phyloP scores from a whole-genome alignment of 1,140 invertebrate genomes.

The Portunus trituberculatus region DNA sequence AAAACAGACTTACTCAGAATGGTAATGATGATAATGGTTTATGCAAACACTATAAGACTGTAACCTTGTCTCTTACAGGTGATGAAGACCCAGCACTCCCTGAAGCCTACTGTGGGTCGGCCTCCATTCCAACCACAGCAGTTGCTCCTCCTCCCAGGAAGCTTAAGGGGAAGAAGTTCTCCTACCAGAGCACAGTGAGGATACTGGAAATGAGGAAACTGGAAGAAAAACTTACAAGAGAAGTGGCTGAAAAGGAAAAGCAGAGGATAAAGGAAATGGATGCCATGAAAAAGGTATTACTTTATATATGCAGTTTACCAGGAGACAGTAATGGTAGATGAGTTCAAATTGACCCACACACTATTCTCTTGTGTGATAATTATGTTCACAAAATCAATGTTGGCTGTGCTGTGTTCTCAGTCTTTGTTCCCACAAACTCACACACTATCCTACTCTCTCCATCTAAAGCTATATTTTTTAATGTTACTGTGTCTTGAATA shows the following conservation, averaged over 20 bases:
- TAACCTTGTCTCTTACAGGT: slow-evolving; percentile 27
- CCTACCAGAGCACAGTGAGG: slow-evolving; percentile 90
- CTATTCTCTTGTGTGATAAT: not conserved
- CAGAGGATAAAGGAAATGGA: slow-evolving; percentile 86
- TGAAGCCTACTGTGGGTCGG: slow-evolving; percentile 76
- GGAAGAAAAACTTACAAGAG: slow-evolving; percentile 87
- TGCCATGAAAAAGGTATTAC: slow-evolving; percentile 75
- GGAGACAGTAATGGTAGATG: too few species aligned
- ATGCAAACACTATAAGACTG: too few species aligned
- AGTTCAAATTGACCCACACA: not conserved
- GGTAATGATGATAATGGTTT: too few species aligned
- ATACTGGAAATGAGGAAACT: slow-evolving; percentile 87
- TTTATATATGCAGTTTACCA: not conserved
- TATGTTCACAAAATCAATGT: not conserved
- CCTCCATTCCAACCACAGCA: not conserved
- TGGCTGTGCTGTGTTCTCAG: not conserved
- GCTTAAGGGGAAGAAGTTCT: slow-evolving; percentile 85
- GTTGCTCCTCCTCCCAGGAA: slow-evolving; percentile 30
- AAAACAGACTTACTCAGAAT: too few species aligned
- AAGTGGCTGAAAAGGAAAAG: slow-evolving; percentile 88
- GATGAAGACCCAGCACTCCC: slow-evolving; percentile 71
- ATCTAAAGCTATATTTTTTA: too few species aligned
- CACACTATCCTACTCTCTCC: not conserved
- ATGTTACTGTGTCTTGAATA: too few species aligned
- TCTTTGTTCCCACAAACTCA: not conserved